Percentiles rank a stretch among this genome's conserved stretches.
phyloP scores from a whole-genome alignment of 2,888 invertebrate genomes.

The Ellobium chinense region DNA sequence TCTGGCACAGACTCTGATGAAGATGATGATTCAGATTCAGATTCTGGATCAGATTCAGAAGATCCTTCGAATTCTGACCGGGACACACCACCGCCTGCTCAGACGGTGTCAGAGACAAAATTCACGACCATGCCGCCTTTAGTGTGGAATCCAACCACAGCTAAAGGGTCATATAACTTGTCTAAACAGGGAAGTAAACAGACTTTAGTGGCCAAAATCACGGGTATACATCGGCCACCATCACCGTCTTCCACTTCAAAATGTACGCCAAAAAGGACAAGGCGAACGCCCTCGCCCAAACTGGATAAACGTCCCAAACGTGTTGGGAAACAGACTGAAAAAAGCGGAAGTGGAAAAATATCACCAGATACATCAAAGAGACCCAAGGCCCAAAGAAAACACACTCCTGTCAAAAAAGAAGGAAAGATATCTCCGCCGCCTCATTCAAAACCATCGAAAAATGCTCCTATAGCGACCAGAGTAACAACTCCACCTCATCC shows the following conservation, averaged over 20 bases:
- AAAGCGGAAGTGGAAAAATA: not conserved
- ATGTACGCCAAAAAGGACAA: not conserved
- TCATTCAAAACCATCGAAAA: not conserved
- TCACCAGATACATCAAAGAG: not conserved
- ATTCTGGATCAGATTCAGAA: not conserved
- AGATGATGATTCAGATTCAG: slow-evolving; percentile 37
- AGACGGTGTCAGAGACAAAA: not conserved
- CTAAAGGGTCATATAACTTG: not conserved
- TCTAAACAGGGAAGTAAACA: slow-evolving; percentile 1
- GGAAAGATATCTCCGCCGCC: slow-evolving; percentile 9
- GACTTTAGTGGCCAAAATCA: not conserved
- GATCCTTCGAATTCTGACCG: not conserved
- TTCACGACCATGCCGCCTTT: not conserved
- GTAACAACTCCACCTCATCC: not conserved
- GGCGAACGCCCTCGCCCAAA: not conserved
- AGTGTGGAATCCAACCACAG: not conserved
- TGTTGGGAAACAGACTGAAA: not conserved
- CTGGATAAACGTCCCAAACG: not conserved
- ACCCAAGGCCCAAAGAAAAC: not conserved
- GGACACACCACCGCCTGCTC: not conserved
- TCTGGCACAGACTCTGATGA: slow-evolving; percentile 30
- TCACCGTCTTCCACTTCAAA: not conserved
- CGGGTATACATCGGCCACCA: not conserved
- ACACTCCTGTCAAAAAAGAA: not conserved
- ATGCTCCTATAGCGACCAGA: not conserved